Evolutionary conservation across 2,113 vertebrate genomes (phyloP).

Genomic region (Procavia capensis): DNA sequence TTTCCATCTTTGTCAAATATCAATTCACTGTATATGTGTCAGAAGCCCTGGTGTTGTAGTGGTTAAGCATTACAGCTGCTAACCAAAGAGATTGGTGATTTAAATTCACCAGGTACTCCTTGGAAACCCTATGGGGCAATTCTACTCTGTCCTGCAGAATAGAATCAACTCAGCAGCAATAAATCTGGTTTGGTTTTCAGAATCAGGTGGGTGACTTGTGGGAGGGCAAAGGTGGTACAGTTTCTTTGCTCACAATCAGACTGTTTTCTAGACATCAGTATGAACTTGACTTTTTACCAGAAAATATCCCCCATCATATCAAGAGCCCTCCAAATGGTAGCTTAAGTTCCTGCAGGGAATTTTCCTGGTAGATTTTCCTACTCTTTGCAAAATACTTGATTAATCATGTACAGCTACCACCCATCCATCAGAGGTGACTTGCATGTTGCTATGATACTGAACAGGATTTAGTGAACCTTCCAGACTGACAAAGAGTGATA

Average conservation of each 20-base stretch:
- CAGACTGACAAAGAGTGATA: not conserved
- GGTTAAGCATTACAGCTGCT: no score
- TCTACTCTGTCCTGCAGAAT: no score
- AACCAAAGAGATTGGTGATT: no score
- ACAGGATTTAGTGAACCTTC: not conserved
- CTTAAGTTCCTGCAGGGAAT: slow-evolving; percentile 6
- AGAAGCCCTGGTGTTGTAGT: no score
- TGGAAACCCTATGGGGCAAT: no score
- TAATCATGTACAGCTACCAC: not conserved
- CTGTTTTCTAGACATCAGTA: not conserved
- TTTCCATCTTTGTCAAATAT: not conserved
- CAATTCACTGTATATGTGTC: not conserved
- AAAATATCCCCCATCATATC: not conserved
- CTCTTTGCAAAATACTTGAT: slow-evolving; percentile 44
- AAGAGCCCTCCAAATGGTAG: slow-evolving; percentile 25
- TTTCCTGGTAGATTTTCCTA: slow-evolving; percentile 27
- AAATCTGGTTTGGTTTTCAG: no score
- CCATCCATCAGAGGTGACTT: not conserved
- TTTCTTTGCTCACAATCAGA: not conserved
- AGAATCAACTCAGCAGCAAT: no score
- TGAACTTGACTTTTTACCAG: slow-evolving; percentile 53
- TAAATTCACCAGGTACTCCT: no score
- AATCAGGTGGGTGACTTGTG: not conserved
- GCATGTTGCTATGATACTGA: not conserved
- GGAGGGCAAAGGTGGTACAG: not conserved